phyloP scores from a whole-genome alignment of 1,140 invertebrate genomes.

The Octopus bimaculoides region DNA sequence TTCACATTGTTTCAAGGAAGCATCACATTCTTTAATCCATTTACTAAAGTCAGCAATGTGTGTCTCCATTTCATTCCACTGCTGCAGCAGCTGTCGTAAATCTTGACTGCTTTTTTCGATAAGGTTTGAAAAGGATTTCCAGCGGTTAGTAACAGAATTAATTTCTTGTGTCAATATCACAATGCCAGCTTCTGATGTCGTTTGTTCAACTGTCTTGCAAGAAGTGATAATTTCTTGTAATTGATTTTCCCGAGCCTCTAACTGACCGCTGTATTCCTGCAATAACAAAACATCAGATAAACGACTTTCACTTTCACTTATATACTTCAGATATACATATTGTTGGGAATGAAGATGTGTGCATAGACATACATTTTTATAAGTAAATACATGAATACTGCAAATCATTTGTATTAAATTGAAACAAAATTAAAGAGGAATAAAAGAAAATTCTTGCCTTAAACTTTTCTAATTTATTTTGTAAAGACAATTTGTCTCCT shows the following conservation, averaged over 20 bases:
- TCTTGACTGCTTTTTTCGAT: slow-evolving; percentile 53
- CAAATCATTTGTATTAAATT: neutral
- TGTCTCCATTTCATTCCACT: slow-evolving; percentile 86
- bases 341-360: too few species aligned
- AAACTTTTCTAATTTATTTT: slow-evolving; percentile 84
- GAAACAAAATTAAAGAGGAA: neutral
- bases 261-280: slow-evolving; percentile 67
- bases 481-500: slow-evolving; percentile 81
- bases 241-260: slow-evolving; percentile 70
- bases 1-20: slow-evolving; percentile 79
- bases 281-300: slow-evolving; percentile 16
- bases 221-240: slow-evolving; percentile 70
- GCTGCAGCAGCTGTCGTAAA: slow-evolving; percentile 71
- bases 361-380: neutral
- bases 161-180: slow-evolving; percentile 74
- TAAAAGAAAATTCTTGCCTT: slow-evolving; percentile 60
- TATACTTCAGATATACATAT: too few species aligned
- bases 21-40: slow-evolving; percentile 83
- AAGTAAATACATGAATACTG: neutral
- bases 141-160: slow-evolving; percentile 62
- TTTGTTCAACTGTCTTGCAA: slow-evolving; percentile 71
- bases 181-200: slow-evolving; percentile 67
- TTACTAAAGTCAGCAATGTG: slow-evolving; percentile 74
- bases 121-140: slow-evolving; percentile 59
- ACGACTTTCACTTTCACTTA: neutral